Evolutionary conservation across 2,113 vertebrate genomes (phyloP), one percentile per base, ranked within the genome.

Genomic region (Nematolebias whitei): DNA sequence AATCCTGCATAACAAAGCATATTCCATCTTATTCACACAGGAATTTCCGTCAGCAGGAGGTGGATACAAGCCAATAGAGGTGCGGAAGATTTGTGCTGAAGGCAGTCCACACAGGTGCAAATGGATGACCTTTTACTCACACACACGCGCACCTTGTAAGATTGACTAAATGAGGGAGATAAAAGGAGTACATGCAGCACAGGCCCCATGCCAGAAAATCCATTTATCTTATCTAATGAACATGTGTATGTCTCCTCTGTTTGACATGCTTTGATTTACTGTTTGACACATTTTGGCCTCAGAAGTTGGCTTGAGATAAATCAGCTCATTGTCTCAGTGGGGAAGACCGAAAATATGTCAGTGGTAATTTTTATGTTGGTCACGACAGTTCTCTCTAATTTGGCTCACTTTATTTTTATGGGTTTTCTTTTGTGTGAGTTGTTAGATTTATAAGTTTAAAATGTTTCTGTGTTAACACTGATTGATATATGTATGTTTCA

Each of bases 261-360:
- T 35, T 26, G 38, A 53, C 63, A 47, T 13, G 19, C 65, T 87
- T 74, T 85, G 56, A 85, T 85, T 83, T 63, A 47, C 54, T 32
- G 71, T 74, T 63, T 73, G 68, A 78, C 74, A 69, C 23, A 1
- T 79, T 18, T 13, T 53, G 63, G 48, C 55, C 29, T 75, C 52
- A 61, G 44, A 68, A 58, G 74, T 64, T 88, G 71, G 76, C 69
- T 43, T 26, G 48, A 78, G 62, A 78, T 82, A 19, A 82, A 69
- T 74, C 59, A 44, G 22, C 24, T 60, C 23, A 63, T 57, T 22
- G 3, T 67, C 58, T 71, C 26, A 52, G 39, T 20, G 13, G 32
- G 6, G 49, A 58, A 54, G 38, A 64, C 56, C 53, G 9, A 35
- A 6, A 32, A 32, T 19, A 20, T 63, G 32, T 52, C 43, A 47